Evolutionary conservation across 2,797 vertebrate genomes (phyloP), one percentile per base, ranked within the genome.

Genomic region (Macroramphosus scolopax): DNA sequence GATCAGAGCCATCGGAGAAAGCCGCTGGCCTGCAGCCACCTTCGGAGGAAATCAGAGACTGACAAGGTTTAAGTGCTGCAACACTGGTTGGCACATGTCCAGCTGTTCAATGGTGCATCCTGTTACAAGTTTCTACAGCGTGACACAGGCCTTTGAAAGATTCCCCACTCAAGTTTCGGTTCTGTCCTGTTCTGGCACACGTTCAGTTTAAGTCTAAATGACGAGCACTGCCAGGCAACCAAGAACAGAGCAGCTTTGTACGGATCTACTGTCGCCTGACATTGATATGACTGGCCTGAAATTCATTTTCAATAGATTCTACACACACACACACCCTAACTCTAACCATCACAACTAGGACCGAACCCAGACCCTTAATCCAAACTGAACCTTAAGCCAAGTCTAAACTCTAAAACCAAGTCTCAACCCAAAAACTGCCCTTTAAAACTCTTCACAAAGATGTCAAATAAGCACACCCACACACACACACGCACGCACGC

Each of bases 211-310:
- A 73, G 63, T 50, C 39, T 59, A 44, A 62, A 57, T 68, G 47
- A 39, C 31, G 6, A 42, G 46, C 53, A 35, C 47, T 34, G 60
- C 51, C 67, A 63, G 50, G 60, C 48, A 56, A 40, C 48, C 62
- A 38, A 66, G 75, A 79, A 87, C 75, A 86, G 68, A 70, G 39
- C 26, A 36, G 73, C 78, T 78, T 80, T 87, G 84, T 87, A 32
- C 41, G 54, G 43, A 59, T 41, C 40, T 30, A 8, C 47, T 51
- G 39, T 46, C 43, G 25, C 57, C 60, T 70, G 73, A 78, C 63
- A 75, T 41, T 49, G 71, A 78, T 67, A 78, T 44, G 44, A 59
- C 36, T 37, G 35, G 54, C 36, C 43, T 68, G 51, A 75, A 78
- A 72, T 70, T n/a, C 54, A 55, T 20, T 55, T 63, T 70, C 50